Evolutionary conservation across 1,140 invertebrate species (phyloP), one percentile per base, ranked within the genome.

Genomic region (Fragariocoptes setiger): DNA sequence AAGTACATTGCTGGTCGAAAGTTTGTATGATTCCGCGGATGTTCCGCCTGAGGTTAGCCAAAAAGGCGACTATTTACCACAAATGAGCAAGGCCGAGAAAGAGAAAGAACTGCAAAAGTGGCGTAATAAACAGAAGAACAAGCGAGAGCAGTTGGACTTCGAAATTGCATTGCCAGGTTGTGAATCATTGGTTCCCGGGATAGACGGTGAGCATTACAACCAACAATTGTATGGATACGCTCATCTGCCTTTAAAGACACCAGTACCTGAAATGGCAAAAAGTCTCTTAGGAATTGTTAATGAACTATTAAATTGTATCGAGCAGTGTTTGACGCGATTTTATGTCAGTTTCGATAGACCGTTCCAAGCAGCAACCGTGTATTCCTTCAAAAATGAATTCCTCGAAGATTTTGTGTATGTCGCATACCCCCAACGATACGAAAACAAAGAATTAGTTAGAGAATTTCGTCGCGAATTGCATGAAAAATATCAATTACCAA

Each of bases 401-500:
- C 25, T 31, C 8, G 25, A n/a, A 8, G 8, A 31, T 31, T 31
- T 31, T 31, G 25, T 31, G 25, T n/a, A 8, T 8, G n/a, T 8
- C 25, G 25, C n/a, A 31, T 31, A 31, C n/a, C 25, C 8, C 8
- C 8, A 8, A 8, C 25, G 8, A 14, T 44, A 45, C 15, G 15
- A 3, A 3, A 46, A 45, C 15, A 46, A n/a, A 3, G 40, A 46
- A 16, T 2, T 3, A 21, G 46, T 52, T 75, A 69, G 65, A 56
- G 56, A 60, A 49, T 61, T 69, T 52, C 54, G 76, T 51, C 56
- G 61, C 51, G 51, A 49, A 5, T 42, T 65, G 18, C 78, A 85
- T 52, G 57, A 67, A 42, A 59, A 65, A 46, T 63, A 83, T 39
- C 64, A 66, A 18, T 51, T 85, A 43, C 63, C 69, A 8, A 50